Conservation (phyloP, 2,888 invertebrate genomes). For the Oxyteleia sp. region DNA sequence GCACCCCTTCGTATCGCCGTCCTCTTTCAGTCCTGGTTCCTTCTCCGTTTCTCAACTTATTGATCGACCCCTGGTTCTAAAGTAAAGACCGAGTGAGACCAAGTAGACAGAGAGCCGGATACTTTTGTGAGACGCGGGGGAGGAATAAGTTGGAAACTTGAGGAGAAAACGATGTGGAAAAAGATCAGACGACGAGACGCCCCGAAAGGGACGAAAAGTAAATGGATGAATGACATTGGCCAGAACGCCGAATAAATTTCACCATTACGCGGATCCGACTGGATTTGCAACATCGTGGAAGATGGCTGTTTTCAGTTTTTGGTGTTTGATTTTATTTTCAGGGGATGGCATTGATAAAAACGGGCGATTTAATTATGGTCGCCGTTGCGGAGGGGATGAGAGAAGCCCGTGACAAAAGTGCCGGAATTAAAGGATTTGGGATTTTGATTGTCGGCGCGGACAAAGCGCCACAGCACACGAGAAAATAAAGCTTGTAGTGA, state of each 20-base stretch:
- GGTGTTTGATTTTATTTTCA: not conserved
- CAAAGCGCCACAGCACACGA: slow-evolving; percentile 24
- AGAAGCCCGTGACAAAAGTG: slow-evolving; percentile 48
- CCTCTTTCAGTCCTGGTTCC: slow-evolving; percentile 76
- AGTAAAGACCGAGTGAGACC: slow-evolving; percentile 78
- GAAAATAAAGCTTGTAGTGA: slow-evolving; percentile 32
- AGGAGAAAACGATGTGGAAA: slow-evolving; percentile 69
- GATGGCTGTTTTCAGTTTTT: slow-evolving; percentile 3
- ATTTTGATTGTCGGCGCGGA: slow-evolving; percentile 49
- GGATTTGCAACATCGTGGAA: not conserved
- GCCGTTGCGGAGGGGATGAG: not conserved
- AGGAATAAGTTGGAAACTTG: slow-evolving; percentile 67
- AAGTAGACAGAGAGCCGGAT: slow-evolving; percentile 73
- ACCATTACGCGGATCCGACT: slow-evolving; percentile 19
- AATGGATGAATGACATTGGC: slow-evolving; percentile 61
- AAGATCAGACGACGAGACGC: slow-evolving; percentile 70
- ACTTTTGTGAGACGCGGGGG: slow-evolving; percentile 56
- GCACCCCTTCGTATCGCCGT: slow-evolving; percentile 40
- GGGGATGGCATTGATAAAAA: slow-evolving; percentile 13
- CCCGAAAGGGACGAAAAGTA: slow-evolving; percentile 51
- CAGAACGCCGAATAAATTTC: slow-evolving; percentile 61
- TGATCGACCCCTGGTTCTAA: slow-evolving; percentile 84
- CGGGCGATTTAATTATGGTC: slow-evolving; percentile 35
- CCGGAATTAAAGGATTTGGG: slow-evolving; percentile 53
- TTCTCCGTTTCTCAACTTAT: slow-evolving; percentile 84